phyloP scores from a whole-genome alignment of 1,140 invertebrate genomes.

The Dinoponera quadriceps region DNA sequence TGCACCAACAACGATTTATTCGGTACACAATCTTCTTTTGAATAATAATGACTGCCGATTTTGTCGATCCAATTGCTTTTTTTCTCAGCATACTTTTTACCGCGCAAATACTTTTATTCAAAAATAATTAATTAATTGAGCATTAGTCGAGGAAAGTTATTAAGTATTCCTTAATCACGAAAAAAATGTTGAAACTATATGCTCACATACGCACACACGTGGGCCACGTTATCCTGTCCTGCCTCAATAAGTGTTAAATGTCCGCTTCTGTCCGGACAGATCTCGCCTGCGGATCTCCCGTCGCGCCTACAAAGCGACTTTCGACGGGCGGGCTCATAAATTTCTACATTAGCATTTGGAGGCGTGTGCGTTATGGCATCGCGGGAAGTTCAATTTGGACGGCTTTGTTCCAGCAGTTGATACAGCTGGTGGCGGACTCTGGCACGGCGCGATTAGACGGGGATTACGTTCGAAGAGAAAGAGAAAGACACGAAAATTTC shows the following conservation, averaged over 20 bases:
- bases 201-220: neutral
- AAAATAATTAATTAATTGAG: no score
- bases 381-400: constrained; percentile 54
- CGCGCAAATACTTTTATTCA: no score
- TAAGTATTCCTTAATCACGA: no score
- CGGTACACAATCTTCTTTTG: no score
- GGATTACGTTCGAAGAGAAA: constrained; percentile 27
- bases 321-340: constrained; percentile 26
- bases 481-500: constrained; percentile 32
- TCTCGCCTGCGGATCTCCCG: neutral
- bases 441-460: constrained; percentile 50
- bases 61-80: no score
- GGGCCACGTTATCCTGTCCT: neutral
- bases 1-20: neutral
- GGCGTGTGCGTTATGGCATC: constrained; percentile 15
- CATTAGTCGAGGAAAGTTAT: no score
- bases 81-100: no score
- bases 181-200: no score
- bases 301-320: neutral
- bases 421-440: constrained; percentile 49
- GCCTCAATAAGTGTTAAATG: constrained; percentile 9
- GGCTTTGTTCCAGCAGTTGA: constrained; percentile 54
- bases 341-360: constrained; percentile 44
- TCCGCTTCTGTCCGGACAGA: neutral
- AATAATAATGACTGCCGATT: no score